These are phyloP conservation scores for Ctenosaura bakeri DNA, from an alignment of 2,797 vertebrate genomes.

Conservation along the genomic window DNA sequence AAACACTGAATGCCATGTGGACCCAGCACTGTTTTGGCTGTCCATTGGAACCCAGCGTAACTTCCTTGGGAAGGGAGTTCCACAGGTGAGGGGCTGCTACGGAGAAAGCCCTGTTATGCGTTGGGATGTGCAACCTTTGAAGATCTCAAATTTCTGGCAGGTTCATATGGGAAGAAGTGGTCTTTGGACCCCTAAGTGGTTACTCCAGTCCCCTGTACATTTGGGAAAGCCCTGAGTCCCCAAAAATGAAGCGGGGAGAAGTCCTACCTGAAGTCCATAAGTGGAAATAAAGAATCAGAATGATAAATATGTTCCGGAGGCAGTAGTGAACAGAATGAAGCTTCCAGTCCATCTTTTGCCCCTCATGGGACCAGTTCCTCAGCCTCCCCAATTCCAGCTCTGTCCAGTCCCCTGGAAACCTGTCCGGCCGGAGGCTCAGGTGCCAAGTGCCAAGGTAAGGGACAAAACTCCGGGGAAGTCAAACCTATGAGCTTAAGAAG, in stretches of 20 bases:
- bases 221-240: too few relatives aligned
- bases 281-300: conserved; percentile 16
- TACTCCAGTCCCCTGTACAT: too few relatives aligned
- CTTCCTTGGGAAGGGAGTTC: too few relatives aligned
- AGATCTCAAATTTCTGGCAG: too few relatives aligned
- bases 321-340: neutral
- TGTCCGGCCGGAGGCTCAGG: neutral
- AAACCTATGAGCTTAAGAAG: conserved; percentile 9
- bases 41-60: too few relatives aligned
- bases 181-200: neutral
- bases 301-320: conserved; percentile 17
- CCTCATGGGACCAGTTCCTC: neutral
- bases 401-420: neutral
- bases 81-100: too few relatives aligned
- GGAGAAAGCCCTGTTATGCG: too few relatives aligned
- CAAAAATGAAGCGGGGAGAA: too few relatives aligned
- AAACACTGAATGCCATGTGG: too few relatives aligned
- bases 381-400: neutral
- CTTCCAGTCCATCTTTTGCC: conserved; percentile 5
- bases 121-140: too few relatives aligned
- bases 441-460: neutral
- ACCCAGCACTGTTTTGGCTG: too few relatives aligned
- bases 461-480: neutral
- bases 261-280: conserved; percentile 36
- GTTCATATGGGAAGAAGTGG: too few relatives aligned